Evolutionary conservation across 2,888 invertebrate species (phyloP).

Genomic region (Agrochola macilenta): DNA sequence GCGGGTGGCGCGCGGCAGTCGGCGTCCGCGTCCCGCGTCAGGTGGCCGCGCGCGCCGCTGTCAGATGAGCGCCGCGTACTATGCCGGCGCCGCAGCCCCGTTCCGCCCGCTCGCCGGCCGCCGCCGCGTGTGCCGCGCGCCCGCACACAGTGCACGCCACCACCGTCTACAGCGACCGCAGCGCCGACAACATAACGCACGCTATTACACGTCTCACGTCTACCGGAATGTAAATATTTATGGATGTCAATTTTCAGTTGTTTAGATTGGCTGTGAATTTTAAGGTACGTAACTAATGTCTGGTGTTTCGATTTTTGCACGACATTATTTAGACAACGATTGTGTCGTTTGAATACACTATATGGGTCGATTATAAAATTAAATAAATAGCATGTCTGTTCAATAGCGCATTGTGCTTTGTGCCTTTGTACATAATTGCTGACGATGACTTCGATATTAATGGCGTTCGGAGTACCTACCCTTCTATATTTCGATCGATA

Average conservation of each 20-base stretch:
- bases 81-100: conserved; percentile 86
- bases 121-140: conserved; percentile 76
- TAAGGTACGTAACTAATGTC: conserved; percentile 88
- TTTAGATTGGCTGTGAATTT: conserved; percentile 91
- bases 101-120: conserved; percentile 79
- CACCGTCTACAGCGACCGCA: conserved; percentile 73
- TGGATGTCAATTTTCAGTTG: conserved; percentile 90
- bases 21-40: conserved; percentile 75
- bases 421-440: conserved; percentile 85
- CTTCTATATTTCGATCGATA: conserved; percentile 88
- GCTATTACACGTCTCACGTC: conserved; percentile 84
- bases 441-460: conserved; percentile 83
- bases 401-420: conserved; percentile 84
- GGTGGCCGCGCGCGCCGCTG: conserved; percentile 69
- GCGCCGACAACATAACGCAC: conserved; percentile 80
- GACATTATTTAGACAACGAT: conserved; percentile 73
- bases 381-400: conserved; percentile 84
- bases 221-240: conserved; percentile 90
- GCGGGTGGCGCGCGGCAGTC: conserved; percentile 72
- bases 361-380: conserved; percentile 73
- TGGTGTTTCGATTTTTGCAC: conserved; percentile 84
- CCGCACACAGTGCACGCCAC: conserved; percentile 67
- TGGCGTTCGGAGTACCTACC: conserved; percentile 86
- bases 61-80: conserved; percentile 78
- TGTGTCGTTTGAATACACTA: conserved; percentile 63